A percentile compares a stretch with the other conserved stretches of the same genome.
Conservation (phyloP, 35 echinoderm and acorn worm genomes). For the Amphiura filiformis region DNA sequence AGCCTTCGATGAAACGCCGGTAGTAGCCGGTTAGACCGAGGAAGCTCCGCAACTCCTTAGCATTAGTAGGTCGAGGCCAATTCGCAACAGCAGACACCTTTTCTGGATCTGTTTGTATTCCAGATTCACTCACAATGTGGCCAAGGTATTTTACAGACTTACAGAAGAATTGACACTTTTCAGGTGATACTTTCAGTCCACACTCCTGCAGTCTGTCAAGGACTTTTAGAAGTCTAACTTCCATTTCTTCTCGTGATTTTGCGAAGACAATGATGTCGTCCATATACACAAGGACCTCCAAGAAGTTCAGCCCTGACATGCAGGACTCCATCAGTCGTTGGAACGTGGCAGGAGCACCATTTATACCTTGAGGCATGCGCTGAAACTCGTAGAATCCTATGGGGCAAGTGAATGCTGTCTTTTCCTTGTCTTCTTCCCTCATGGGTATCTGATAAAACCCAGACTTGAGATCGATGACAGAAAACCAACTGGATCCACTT, state of each 20-base stretch:
- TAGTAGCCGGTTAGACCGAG: slow-evolving; percentile 66
- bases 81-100: slow-evolving; percentile 30
- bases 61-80: slow-evolving; percentile 33
- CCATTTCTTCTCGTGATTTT: slow-evolving; percentile 37
- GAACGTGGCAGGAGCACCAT: slow-evolving; percentile 45
- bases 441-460: slow-evolving; percentile 69
- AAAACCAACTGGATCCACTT: slow-evolving; percentile 21
- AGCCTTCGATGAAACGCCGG: slow-evolving; percentile 56
- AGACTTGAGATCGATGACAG: slow-evolving; percentile 34
- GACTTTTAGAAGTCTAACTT: slow-evolving; percentile 31
- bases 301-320: slow-evolving; percentile 29
- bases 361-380: slow-evolving; percentile 63
- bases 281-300: slow-evolving; percentile 35
- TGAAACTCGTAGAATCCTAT: slow-evolving; percentile 65
- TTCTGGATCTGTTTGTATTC: slow-evolving; percentile 37
- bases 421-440: slow-evolving; percentile 34
- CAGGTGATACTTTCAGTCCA: slow-evolving; percentile 48
- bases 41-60: slow-evolving; percentile 45
- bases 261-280: slow-evolving; percentile 33
- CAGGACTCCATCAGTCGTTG: slow-evolving; percentile 32
- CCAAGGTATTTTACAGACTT: slow-evolving; percentile 50
- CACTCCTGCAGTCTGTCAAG: slow-evolving; percentile 41
- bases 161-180: slow-evolving; percentile 61
- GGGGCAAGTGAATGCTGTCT: slow-evolving; percentile 57
- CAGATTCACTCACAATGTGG: slow-evolving; percentile 32